Evolutionary conservation across 2,797 vertebrate species (phyloP).

Genomic region (Telmatherina bonti): DNA sequence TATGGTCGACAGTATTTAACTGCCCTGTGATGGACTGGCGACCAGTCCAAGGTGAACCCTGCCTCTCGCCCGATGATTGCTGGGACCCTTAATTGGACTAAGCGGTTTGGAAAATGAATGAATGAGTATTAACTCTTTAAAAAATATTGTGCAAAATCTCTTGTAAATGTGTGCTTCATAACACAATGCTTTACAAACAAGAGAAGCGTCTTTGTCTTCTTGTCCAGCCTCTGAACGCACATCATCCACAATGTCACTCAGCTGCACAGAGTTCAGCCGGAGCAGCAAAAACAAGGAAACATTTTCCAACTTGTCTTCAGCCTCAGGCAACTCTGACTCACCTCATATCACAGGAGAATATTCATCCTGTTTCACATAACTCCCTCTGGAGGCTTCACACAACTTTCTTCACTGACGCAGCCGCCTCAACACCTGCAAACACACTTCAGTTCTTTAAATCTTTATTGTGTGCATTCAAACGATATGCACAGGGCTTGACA

Average conservation of each 20-base stretch:
- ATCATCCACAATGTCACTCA: not conserved
- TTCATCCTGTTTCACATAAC: not conserved
- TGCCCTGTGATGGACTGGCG: no score
- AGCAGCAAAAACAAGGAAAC: not conserved
- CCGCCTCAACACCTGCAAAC: not conserved
- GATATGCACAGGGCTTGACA: not conserved
- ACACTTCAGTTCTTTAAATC: not conserved
- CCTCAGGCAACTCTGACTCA: conserved; percentile 1
- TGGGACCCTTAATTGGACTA: no score
- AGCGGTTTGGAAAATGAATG: no score
- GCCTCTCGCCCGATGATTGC: no score
- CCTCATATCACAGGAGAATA: not conserved
- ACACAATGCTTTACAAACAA: not conserved
- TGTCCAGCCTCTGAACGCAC: not conserved
- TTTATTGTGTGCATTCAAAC: not conserved
- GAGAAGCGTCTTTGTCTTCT: not conserved
- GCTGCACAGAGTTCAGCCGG: not conserved
- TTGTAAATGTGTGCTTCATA: not conserved
- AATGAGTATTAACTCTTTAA: no score
- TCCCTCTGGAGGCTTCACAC: not conserved
- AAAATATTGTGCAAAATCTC: not conserved
- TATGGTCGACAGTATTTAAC: not conserved
- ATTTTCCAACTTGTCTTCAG: not conserved
- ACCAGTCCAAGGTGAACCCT: no score
- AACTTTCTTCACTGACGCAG: not conserved